Evolutionary conservation across 2,888 invertebrate species (phyloP).

Genomic region (Lissonota sp.): DNA sequence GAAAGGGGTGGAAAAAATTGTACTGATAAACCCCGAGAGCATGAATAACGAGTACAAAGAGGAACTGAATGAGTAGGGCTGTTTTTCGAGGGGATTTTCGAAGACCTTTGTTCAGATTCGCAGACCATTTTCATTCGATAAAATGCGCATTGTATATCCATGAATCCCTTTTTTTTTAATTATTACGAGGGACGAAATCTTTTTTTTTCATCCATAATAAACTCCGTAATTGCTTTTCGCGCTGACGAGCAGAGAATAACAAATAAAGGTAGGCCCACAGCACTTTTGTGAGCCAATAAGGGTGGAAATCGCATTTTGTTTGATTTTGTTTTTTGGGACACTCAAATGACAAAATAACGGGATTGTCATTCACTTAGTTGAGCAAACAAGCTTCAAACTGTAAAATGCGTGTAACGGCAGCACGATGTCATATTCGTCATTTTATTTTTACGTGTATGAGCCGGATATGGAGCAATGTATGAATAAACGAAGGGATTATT

Average conservation of each 20-base stretch:
- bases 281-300: conserved; percentile 12
- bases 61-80: conserved; percentile 59
- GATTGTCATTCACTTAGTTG: conserved; percentile 65
- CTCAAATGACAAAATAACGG: conserved; percentile 33
- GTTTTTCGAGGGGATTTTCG: conserved; percentile 43
- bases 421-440: background rate
- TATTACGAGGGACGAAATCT: conserved; percentile 21
- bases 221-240: background rate
- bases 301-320: background rate
- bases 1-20: conserved; percentile 22
- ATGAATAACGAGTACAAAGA: conserved; percentile 59
- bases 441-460: background rate
- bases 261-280: conserved; percentile 22
- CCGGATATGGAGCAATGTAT: background rate
- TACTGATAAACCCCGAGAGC: conserved; percentile 57
- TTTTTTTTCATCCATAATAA: conserved; percentile 15
- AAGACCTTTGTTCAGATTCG: conserved; percentile 6
- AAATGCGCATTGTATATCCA: conserved; percentile 9
- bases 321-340: conserved; percentile 26
- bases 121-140: conserved; percentile 34
- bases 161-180: conserved; percentile 41
- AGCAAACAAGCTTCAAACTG: conserved; percentile 43
- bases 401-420: background rate
- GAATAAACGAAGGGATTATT: conserved; percentile 3
- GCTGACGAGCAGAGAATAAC: conserved; percentile 3